Base-by-base conservation (phyloP, 2,113 vertebrate genomes). In the Puma concolor region DNA sequence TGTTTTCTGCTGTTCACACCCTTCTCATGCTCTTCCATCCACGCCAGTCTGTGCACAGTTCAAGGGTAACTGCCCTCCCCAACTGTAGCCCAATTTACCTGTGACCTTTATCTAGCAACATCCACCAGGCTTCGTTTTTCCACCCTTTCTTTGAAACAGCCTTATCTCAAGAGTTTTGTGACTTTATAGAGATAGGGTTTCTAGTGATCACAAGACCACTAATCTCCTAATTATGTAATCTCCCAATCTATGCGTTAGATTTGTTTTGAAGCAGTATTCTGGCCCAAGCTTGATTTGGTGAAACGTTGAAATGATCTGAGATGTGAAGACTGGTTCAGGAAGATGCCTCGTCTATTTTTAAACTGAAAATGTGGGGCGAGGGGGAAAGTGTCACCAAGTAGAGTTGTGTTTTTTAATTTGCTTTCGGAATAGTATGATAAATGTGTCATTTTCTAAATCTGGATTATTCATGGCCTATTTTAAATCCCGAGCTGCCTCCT, bases 381-480 rank as follows among this genome's bases (percentile, higher is more conserved):
- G 79, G 64, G 76, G 84, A 38, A 80, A 87, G n/a, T 60, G 19
- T 91, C 31, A 87, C 41, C 91, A 90, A 85, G 23, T 7, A 44
- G 4, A 52, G 5, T 23, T 92, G 2, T 83, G 36, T 67, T 76
- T 96, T 96, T 92, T 54, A n/a, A 66, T 94, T 92, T 81, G 72
- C 54, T 91, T 83, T 93, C 67, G 48, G 17, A 81, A 77, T 66
- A 85, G 33, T 54, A 44, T 31, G 77, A 74, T 79, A 88, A 96
- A 87, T 3, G 27, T 64, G 33, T 91, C 90, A 15, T 94, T 95
- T 95, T 95, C 79, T 94, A 69, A 96, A 79, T 64, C 11, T 16
- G 38, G 27, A n/a, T 94, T 96, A 69, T 88, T 87, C 12, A 16
- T 25, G 41, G 50, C 67, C 69, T 83, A 0, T 77, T 87, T 72